A percentile compares a stretch with the other conserved stretches of the same genome.
Evolutionary conservation across 2,113 vertebrate species (phyloP).

Genomic region (Antechinus stuartii): DNA sequence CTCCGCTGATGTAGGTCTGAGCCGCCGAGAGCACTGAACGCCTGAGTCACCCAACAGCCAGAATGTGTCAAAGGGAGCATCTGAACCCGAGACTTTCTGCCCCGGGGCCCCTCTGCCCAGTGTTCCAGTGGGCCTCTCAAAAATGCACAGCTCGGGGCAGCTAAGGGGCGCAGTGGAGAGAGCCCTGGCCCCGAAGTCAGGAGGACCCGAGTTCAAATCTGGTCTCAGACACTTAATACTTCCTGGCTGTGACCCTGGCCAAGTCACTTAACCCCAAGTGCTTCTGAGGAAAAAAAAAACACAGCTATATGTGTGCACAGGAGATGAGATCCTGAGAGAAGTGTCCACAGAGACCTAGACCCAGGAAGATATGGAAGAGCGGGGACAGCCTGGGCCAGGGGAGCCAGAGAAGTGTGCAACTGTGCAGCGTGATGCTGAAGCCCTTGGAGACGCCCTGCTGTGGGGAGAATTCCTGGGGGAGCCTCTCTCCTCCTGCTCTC

Average conservation of each 20-base stretch:
- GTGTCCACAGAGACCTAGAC: neutral
- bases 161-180: too few relatives aligned
- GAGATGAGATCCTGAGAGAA: neutral
- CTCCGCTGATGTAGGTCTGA: neutral
- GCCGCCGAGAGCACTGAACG: neutral
- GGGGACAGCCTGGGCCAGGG: neutral
- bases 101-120: neutral
- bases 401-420: neutral
- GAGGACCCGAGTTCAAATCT: too few relatives aligned
- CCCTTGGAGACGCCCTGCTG: neutral
- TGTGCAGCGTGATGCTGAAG: neutral
- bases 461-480: neutral
- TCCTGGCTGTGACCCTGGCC: too few relatives aligned
- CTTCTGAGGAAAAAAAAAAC: too few relatives aligned
- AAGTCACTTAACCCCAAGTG: too few relatives aligned
- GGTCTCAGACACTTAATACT: too few relatives aligned
- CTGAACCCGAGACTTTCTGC: neutral
- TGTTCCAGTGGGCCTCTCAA: too few relatives aligned
- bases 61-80: neutral
- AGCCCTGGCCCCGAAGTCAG: too few relatives aligned
- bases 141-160: too few relatives aligned
- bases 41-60: neutral
- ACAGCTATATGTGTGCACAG: neutral
- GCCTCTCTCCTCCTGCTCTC: neutral
- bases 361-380: fast-evolving